Percentiles rank a stretch among this genome's conserved stretches.
Conservation (phyloP, 2,797 vertebrate genomes). For the Holocentrus rufus region DNA sequence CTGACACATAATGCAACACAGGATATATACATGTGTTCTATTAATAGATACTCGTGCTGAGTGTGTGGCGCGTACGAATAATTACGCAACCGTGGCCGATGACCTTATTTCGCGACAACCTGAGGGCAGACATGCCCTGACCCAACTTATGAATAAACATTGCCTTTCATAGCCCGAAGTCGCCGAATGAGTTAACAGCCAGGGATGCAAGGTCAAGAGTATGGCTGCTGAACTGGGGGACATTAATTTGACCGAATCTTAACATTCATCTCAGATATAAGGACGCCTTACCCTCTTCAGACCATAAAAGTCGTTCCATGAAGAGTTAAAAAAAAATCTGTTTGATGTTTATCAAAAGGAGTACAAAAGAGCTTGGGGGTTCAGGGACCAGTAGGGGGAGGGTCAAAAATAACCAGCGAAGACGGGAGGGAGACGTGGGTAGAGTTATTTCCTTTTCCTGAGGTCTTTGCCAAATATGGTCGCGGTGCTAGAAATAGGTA, state of each 20-base stretch:
- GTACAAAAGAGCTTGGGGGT: constrained; percentile 63
- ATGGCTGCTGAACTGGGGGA: neutral
- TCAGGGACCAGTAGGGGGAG: constrained; percentile 52
- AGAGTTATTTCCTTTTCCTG: constrained; percentile 73
- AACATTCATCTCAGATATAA: constrained; percentile 34
- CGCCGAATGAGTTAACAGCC: constrained; percentile 38
- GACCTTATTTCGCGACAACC: constrained; percentile 69
- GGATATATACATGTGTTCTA: constrained; percentile 55
- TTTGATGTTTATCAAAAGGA: constrained; percentile 71
- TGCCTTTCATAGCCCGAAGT: constrained; percentile 26
- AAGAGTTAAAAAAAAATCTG: constrained; percentile 36
- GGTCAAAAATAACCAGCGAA: constrained; percentile 66
- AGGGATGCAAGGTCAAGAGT: neutral
- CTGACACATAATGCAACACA: constrained; percentile 62
- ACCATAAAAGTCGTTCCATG: constrained; percentile 56
- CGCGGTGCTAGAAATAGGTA: constrained; percentile 67
- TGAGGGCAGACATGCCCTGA: constrained; percentile 57
- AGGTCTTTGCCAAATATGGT: constrained; percentile 74
- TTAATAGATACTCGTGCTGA: constrained; percentile 52
- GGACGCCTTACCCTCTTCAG: constrained; percentile 43
- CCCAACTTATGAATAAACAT: constrained; percentile 69
- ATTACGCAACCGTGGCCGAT: constrained; percentile 67
- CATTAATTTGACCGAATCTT: constrained; percentile 32
- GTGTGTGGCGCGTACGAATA: constrained; percentile 50
- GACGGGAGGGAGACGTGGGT: constrained; percentile 56